Evolutionary conservation across 1,140 invertebrate genomes (phyloP).

Genomic region (Danaus melanippus): DNA sequence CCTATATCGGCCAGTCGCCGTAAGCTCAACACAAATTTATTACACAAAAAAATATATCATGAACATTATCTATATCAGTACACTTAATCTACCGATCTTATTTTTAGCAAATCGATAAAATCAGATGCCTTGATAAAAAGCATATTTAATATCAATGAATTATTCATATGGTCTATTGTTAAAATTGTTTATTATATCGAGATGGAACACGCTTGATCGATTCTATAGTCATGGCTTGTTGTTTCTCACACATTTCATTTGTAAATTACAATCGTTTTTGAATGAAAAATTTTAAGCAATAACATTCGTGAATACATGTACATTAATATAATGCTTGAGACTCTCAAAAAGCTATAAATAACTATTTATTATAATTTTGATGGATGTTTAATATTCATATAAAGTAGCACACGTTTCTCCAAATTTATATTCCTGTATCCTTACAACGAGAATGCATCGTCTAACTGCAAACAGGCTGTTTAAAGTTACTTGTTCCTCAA

Average conservation of each 20-base stretch:
- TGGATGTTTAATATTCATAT: conserved; percentile 17
- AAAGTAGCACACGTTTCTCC: conserved; percentile 15
- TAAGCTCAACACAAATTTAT: conserved; percentile 7
- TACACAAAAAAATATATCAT: conserved; percentile 2
- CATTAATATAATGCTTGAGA: no score
- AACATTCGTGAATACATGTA: no score
- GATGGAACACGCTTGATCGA: conserved; percentile 12
- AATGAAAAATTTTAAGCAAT: no score
- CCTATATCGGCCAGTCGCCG: no score
- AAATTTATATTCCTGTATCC: no score
- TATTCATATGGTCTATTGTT: conserved; percentile 13
- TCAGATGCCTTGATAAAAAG: conserved; percentile 11
- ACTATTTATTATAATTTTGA: conserved; percentile 7
- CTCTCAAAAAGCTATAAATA: no score
- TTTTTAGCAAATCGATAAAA: conserved; percentile 13
- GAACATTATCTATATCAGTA: background rate
- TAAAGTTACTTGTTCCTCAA: no score
- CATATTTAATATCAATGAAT: conserved; percentile 15
- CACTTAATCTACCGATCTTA: conserved; percentile 11
- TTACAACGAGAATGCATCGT: no score
- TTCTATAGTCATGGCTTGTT: conserved; percentile 2
- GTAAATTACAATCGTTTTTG: conserved; percentile 2
- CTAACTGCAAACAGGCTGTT: no score
- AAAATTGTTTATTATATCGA: conserved; percentile 8
- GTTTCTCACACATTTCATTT: conserved; percentile 2